Conservation (phyloP, 2,797 vertebrate genomes). For the Platyrinchus mystaceus region DNA sequence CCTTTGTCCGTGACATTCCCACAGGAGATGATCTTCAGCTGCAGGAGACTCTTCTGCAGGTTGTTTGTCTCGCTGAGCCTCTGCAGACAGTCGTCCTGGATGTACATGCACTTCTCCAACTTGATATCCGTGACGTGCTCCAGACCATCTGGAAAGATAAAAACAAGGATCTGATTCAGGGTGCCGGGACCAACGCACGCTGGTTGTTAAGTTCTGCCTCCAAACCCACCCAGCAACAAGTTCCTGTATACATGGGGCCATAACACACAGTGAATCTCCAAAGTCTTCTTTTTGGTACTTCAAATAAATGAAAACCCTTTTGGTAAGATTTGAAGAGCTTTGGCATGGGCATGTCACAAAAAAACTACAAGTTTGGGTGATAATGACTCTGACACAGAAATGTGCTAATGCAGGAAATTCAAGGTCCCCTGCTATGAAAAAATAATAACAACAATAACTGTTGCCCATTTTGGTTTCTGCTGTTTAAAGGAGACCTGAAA, state of each 20-base stretch:
- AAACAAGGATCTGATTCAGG: background rate
- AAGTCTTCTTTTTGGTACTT: background rate
- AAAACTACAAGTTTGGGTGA: background rate
- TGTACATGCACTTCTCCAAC: slow-evolving; percentile 89
- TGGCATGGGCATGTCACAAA: background rate
- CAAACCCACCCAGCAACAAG: background rate
- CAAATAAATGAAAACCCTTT: background rate
- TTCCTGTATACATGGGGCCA: rapidly evolving
- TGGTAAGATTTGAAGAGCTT: background rate
- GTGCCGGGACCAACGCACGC: background rate
- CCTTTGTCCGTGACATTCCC: slow-evolving; percentile 92
- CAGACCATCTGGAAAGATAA: slow-evolving; percentile 81
- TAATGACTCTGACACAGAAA: background rate
- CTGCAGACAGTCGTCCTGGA: slow-evolving; percentile 89
- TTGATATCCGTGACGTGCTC: slow-evolving; percentile 86
- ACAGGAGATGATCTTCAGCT: slow-evolving; percentile 89
- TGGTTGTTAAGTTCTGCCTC: background rate
- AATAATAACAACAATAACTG: background rate
- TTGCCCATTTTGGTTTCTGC: background rate
- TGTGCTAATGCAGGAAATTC: rapidly evolving
- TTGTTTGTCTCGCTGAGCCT: slow-evolving; percentile 82
- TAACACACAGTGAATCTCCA: background rate
- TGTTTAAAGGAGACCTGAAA: background rate
- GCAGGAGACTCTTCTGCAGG: slow-evolving; percentile 82
- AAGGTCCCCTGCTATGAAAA: background rate